These are phyloP conservation scores for Lophius piscatorius DNA, from an alignment of 2,113 vertebrate genomes.

Conservation along the genomic window DNA sequence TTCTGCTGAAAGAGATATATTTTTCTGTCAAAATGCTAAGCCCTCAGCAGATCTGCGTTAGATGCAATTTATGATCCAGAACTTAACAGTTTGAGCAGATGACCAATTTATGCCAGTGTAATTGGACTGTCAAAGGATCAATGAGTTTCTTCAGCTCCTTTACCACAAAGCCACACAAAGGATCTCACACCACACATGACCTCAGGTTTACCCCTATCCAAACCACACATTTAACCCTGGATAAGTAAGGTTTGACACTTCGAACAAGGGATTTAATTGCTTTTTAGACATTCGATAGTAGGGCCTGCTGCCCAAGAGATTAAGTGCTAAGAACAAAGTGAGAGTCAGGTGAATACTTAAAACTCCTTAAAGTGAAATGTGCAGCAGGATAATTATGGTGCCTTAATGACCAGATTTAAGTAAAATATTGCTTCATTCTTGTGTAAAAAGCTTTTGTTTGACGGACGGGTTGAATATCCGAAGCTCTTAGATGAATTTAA, in stretches of 20 bases:
- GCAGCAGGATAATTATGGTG: too few species aligned
- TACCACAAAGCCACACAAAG: not conserved
- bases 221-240: slow-evolving; percentile 13
- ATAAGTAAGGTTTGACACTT: slow-evolving; percentile 7
- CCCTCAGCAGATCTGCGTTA: slow-evolving; percentile 13
- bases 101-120: not conserved
- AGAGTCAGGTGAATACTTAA: too few species aligned
- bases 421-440: too few species aligned
- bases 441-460: too few species aligned
- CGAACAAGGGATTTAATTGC: not conserved
- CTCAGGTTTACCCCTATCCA: slow-evolving; percentile 25
- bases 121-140: slow-evolving; percentile 1
- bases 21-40: not conserved
- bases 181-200: slow-evolving; percentile 1
- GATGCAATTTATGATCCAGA: slow-evolving; percentile 8
- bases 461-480: too few species aligned
- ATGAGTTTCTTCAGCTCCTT: slow-evolving; percentile 6
- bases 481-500: too few species aligned
- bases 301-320: slow-evolving; percentile 12
- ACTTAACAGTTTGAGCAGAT: too few species aligned
- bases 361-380: too few species aligned
- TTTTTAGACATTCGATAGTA: not conserved
- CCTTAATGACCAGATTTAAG: too few species aligned
- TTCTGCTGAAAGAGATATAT: slow-evolving; percentile 1
- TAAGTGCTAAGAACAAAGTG: not conserved